Conservation (phyloP, 2,888 invertebrate genomes). For the Sicus ferrugineus region DNA sequence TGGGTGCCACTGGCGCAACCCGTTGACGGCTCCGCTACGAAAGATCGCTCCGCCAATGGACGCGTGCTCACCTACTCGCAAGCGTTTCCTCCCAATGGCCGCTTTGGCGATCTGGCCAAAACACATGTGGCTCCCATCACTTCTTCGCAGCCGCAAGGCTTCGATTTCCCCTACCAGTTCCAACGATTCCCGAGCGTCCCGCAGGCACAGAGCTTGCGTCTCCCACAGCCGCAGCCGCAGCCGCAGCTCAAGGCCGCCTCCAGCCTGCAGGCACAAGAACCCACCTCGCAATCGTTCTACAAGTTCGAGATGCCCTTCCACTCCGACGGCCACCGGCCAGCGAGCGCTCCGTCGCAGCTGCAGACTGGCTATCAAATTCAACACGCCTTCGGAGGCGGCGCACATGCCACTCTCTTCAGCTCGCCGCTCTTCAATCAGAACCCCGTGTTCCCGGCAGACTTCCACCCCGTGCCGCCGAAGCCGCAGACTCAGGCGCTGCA, state of each 20-base stretch:
- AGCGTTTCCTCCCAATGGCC: conserved; percentile 55
- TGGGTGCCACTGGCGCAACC: conserved; percentile 68
- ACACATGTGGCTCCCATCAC: conserved; percentile 34
- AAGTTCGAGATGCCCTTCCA: conserved; percentile 63
- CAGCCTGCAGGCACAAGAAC: conserved; percentile 50
- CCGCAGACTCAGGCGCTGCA: conserved; percentile 45
- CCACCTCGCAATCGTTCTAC: conserved; percentile 63
- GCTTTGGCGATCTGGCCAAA: conserved; percentile 55
- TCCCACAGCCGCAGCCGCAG: conserved; percentile 42
- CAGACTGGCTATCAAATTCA: conserved; percentile 64
- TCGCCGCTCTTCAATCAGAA: conserved; percentile 52
- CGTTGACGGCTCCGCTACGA: conserved; percentile 50
- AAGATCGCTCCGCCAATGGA: conserved; percentile 58
- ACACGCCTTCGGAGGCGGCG: conserved; percentile 54
- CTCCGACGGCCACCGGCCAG: conserved; percentile 38
- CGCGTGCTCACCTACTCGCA: conserved; percentile 64
- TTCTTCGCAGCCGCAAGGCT: conserved; percentile 41
- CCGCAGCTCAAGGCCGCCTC: conserved; percentile 43
- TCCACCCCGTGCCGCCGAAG: conserved; percentile 51
- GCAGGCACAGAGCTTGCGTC: conserved; percentile 49
- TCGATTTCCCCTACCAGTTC: conserved; percentile 60
- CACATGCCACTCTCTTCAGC: conserved; percentile 55
- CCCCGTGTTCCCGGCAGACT: conserved; percentile 56
- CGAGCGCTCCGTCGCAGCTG: conserved; percentile 50
- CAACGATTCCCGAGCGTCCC: conserved; percentile 52